Conservation (phyloP, 2,888 invertebrate genomes). For the Zaprionus obscuricornis region DNA sequence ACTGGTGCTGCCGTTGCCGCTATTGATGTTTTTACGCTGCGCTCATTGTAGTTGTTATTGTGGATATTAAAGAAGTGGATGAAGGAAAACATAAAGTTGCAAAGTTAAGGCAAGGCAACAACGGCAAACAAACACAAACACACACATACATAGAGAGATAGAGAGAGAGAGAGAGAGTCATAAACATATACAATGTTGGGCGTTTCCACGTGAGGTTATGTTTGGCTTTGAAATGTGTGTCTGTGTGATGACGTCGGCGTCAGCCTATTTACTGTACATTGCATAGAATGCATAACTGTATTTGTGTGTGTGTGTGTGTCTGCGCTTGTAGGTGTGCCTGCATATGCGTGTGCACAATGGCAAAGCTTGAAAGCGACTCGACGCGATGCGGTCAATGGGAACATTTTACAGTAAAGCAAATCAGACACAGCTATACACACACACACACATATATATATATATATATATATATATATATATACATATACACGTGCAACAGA, state of each 20-base stretch:
- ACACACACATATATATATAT: slow-evolving; percentile 2
- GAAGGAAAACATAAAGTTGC: slow-evolving; percentile 67
- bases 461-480: background rate
- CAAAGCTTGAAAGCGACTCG: slow-evolving; percentile 42
- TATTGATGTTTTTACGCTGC: too few species aligned
- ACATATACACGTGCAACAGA: slow-evolving; percentile 6
- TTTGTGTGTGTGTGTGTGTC: slow-evolving; percentile 13
- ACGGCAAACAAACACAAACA: slow-evolving; percentile 19
- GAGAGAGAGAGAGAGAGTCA: slow-evolving; percentile 1
- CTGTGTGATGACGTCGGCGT: slow-evolving; percentile 19
- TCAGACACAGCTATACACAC: slow-evolving; percentile 34
- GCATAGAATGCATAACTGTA: slow-evolving; percentile 28
- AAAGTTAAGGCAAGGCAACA: slow-evolving; percentile 36
- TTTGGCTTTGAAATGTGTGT: slow-evolving; percentile 45
- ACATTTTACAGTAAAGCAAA: slow-evolving; percentile 52
- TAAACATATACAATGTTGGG: slow-evolving; percentile 64
- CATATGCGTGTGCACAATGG: slow-evolving; percentile 29
- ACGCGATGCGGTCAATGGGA: slow-evolving; percentile 43
- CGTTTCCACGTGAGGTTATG: slow-evolving; percentile 78
- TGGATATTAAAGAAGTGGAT: slow-evolving; percentile 56
- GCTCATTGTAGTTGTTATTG: slow-evolving; percentile 12
- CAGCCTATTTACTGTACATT: slow-evolving; percentile 58
- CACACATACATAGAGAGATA: slow-evolving; percentile 5
- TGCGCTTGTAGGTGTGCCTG: slow-evolving; percentile 36
- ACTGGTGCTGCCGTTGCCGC: background rate